These are phyloP conservation scores for Pogonus chalceus DNA, from an alignment of 1,140 invertebrate genomes.

Conservation along the genomic window DNA sequence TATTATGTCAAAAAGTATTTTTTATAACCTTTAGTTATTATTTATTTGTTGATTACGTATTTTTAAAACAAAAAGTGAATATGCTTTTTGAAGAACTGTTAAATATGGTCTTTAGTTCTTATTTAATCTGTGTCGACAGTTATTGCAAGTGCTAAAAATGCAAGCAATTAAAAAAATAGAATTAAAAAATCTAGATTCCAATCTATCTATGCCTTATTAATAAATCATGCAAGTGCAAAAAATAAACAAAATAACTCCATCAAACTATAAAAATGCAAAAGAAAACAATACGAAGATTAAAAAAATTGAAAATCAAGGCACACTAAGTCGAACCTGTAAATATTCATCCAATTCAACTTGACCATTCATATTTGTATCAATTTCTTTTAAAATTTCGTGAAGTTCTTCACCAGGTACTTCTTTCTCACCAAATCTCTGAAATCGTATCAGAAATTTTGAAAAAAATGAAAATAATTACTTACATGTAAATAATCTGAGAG, in stretches of 20 bases:
- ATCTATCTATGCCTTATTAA: too few relatives aligned
- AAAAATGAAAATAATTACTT: conserved; percentile 31
- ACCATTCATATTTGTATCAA: conserved; percentile 98
- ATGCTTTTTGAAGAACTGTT: too few relatives aligned
- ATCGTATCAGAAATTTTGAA: conserved; percentile 31
- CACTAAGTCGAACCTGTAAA: conserved; percentile 68
- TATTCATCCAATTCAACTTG: conserved; percentile 98
- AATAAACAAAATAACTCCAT: background rate
- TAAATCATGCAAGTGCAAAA: background rate
- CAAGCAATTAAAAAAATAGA: too few relatives aligned
- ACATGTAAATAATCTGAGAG: conserved; percentile 65
- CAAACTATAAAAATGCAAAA: conserved; percentile 11
- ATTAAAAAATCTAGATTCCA: too few relatives aligned
- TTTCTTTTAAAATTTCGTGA: conserved; percentile 94
- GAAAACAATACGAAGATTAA: conserved; percentile 13
- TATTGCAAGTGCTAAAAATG: too few relatives aligned
- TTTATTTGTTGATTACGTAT: too few relatives aligned
- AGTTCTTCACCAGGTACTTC: conserved; percentile 88
- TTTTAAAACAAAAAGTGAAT: too few relatives aligned
- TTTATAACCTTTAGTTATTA: too few relatives aligned
- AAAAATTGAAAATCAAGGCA: background rate
- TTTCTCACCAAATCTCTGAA: conserved; percentile 78
- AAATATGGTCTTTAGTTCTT: too few relatives aligned
- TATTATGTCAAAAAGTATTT: too few relatives aligned
- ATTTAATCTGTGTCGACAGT: too few relatives aligned